phyloP scores from a whole-genome alignment of 2,797 vertebrate genomes.

The Diceros bicornis region DNA sequence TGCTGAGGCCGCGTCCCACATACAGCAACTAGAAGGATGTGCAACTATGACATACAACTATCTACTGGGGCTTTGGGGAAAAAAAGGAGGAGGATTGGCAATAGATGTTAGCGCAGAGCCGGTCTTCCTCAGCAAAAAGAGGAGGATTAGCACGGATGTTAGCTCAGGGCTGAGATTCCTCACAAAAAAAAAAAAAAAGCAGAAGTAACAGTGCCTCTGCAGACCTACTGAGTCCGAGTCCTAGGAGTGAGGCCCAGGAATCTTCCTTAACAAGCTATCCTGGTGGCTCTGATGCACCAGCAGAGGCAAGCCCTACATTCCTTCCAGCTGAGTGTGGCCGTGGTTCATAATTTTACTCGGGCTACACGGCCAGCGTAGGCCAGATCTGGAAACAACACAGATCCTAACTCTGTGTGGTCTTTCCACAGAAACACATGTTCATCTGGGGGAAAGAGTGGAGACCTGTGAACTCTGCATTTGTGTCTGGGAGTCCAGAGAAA shows the following conservation, averaged over 20 bases:
- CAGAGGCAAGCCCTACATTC: slow-evolving; percentile 38
- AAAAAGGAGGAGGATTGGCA: too few species aligned
- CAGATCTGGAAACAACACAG: slow-evolving; percentile 62
- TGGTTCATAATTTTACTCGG: slow-evolving; percentile 38
- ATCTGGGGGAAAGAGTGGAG: slow-evolving; percentile 62
- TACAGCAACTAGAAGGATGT: too few species aligned
- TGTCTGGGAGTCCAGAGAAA: background rate
- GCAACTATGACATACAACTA: too few species aligned
- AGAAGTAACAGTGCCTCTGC: background rate
- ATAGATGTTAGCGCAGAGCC: too few species aligned
- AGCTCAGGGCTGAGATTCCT: too few species aligned
- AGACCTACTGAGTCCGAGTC: slow-evolving; percentile 40
- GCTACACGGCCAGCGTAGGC: slow-evolving; percentile 28
- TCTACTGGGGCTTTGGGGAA: too few species aligned
- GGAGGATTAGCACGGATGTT: too few species aligned
- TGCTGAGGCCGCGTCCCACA: too few species aligned
- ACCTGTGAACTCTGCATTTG: slow-evolving; percentile 44
- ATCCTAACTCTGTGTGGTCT: slow-evolving; percentile 60
- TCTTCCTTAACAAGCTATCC: background rate
- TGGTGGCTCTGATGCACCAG: slow-evolving; percentile 3
- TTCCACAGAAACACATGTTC: slow-evolving; percentile 76
- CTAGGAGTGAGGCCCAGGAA: slow-evolving; percentile 40
- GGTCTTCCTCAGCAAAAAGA: too few species aligned
- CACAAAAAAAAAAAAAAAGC: too few species aligned
- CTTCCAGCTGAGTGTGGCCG: slow-evolving; percentile 62